phyloP scores from a whole-genome alignment of 2,797 vertebrate genomes.

The Loriculus beryllinus region DNA sequence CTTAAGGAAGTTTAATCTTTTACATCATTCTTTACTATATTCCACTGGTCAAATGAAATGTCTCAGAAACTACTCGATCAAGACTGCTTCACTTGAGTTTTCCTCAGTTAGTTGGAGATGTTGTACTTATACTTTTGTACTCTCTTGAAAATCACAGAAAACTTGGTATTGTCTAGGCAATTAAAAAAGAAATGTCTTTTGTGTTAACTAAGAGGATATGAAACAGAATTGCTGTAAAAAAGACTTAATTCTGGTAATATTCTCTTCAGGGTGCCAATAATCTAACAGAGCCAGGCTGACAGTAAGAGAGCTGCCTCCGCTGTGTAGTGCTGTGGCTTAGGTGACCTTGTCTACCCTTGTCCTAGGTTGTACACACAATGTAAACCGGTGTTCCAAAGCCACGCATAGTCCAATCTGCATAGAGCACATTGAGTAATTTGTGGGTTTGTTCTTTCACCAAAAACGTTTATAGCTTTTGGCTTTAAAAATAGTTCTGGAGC shows the following conservation, averaged over 20 bases:
- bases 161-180: neutral
- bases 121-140: neutral
- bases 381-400: constrained; percentile 72
- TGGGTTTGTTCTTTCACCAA: constrained; percentile 83
- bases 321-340: neutral
- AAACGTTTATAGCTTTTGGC: constrained; percentile 86
- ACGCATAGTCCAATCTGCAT: constrained; percentile 70
- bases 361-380: constrained; percentile 23
- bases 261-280: neutral
- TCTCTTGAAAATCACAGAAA: neutral
- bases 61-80: neutral
- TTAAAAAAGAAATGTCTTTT: neutral
- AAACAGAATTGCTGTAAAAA: neutral
- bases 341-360: constrained; percentile 80
- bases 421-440: constrained; percentile 83
- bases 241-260: neutral
- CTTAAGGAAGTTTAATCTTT: neutral
- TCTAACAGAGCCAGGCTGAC: neutral
- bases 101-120: neutral
- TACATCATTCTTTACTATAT: neutral
- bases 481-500: constrained; percentile 80
- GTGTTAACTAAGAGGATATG: neutral
- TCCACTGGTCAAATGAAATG: neutral
- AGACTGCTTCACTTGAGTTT: neutral
- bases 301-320: neutral